Percentiles rank a stretch among this genome's conserved stretches.
Conservation (phyloP, 2,797 vertebrate species). For the Eurystomus glaucurus region DNA sequence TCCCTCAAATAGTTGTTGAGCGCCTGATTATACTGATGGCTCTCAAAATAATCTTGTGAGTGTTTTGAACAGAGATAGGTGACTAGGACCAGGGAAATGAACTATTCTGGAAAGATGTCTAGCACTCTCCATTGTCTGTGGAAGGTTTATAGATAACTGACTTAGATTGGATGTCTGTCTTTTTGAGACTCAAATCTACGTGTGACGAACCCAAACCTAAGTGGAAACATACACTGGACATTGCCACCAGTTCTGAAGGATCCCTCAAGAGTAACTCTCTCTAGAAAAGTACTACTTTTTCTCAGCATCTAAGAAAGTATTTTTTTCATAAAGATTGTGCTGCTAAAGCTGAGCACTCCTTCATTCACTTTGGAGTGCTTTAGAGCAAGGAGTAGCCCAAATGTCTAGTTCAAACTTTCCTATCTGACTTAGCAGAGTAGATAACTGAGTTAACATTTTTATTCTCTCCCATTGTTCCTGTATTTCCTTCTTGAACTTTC, state of each 20-base stretch:
- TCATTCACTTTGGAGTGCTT: neutral
- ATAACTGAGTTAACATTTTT: neutral
- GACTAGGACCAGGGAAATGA: neutral
- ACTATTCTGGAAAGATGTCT: neutral
- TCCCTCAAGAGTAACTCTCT: neutral
- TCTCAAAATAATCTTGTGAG: neutral
- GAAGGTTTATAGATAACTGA: neutral
- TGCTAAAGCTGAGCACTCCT: neutral
- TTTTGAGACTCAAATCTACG: neutral
- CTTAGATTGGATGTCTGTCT: neutral
- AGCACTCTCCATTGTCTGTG: neutral
- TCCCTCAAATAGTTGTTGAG: neutral
- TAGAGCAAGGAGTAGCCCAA: neutral
- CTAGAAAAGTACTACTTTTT: neutral
- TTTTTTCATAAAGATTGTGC: neutral
- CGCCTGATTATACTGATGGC: neutral
- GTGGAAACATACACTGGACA: neutral
- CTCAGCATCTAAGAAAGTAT: neutral
- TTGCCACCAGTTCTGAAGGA: neutral
- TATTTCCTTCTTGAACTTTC: slow-evolving; percentile 1
- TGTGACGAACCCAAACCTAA: neutral
- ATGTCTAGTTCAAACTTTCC: neutral
- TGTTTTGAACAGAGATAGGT: neutral
- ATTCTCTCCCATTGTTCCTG: neutral
- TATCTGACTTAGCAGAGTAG: neutral